These are phyloP conservation scores for Montipora efflorescens DNA, from an alignment of 64 coral and sea anemone species.

Conservation along the genomic window DNA sequence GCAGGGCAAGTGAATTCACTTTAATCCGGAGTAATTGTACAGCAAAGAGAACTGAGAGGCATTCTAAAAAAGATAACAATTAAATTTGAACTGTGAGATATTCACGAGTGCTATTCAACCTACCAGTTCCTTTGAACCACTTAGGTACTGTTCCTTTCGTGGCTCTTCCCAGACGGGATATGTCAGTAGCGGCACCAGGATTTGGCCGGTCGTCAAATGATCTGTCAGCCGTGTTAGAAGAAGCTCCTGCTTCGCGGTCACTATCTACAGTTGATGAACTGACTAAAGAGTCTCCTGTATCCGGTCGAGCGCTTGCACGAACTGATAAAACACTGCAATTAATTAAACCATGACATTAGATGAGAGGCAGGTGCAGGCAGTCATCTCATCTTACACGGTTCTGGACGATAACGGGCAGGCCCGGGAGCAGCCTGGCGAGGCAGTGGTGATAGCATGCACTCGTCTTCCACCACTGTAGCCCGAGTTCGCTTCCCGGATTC, in stretches of 20 bases:
- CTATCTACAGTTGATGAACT: conserved; percentile 2
- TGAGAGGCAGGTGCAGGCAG: background rate
- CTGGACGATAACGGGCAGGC: too few species aligned
- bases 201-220: background rate
- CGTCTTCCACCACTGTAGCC: too few species aligned
- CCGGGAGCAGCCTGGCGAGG: too few species aligned
- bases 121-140: conserved; percentile 93
- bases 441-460: too few species aligned
- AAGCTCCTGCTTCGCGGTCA: background rate
- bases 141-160: conserved; percentile 67
- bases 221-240: background rate
- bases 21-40: too few species aligned
- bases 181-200: background rate
- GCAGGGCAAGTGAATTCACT: too few species aligned
- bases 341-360: background rate
- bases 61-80: too few species aligned
- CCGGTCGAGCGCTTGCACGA: conserved; percentile 23
- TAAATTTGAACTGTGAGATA: too few species aligned
- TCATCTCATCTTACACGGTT: too few species aligned
- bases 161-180: conserved; percentile 7
- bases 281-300: conserved; percentile 40
- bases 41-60: too few species aligned
- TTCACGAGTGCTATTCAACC: background rate
- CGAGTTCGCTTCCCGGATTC: too few species aligned
- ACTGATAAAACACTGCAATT: conserved; percentile 18